Evolutionary conservation across 30 jellyfish, hydroid and myxozoan genomes (phyloP).

Genomic region (Turritopsis dohrnii): DNA sequence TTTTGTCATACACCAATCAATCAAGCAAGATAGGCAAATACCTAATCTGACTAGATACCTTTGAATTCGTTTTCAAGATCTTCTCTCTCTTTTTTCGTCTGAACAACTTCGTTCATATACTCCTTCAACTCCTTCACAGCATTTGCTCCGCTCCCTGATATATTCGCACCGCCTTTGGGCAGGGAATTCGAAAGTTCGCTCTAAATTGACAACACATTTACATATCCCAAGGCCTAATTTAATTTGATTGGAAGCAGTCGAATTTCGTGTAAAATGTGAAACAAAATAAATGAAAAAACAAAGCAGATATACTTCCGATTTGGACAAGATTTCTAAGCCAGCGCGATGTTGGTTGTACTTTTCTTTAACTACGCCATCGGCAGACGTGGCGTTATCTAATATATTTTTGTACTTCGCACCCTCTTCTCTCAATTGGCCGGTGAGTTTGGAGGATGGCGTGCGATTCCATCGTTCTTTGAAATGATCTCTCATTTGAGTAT

Average conservation of each 20-base stretch:
- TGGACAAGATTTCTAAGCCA: conserved; percentile 77
- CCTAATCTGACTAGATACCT: not conserved
- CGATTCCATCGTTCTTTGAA: conserved; percentile 88
- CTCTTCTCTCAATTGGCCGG: conserved; percentile 75
- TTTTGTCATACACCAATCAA: no score
- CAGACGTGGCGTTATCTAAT: conserved; percentile 80
- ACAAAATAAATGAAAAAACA: not conserved
- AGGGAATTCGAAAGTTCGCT: conserved; percentile 56
- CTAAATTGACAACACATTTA: conserved; percentile 11
- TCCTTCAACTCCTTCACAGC: conserved; percentile 51
- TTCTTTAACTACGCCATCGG: conserved; percentile 76
- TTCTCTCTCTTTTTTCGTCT: conserved; percentile 55
- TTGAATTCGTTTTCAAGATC: conserved; percentile 73
- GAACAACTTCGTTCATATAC: conserved; percentile 66
- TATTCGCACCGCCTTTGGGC: conserved; percentile 62
- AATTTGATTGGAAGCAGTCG: no score
- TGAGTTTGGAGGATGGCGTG: conserved; percentile 75
- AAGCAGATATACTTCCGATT: conserved; percentile 60
- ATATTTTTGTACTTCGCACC: conserved; percentile 60
- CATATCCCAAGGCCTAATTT: no score
- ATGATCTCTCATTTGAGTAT: conserved; percentile 73
- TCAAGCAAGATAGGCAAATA: no score
- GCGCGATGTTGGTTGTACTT: conserved; percentile 79
- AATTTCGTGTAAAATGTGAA: no score
- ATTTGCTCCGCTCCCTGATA: conserved; percentile 45